phyloP scores from a whole-genome alignment of 1,140 invertebrate genomes.

The Drosophila burlai region DNA sequence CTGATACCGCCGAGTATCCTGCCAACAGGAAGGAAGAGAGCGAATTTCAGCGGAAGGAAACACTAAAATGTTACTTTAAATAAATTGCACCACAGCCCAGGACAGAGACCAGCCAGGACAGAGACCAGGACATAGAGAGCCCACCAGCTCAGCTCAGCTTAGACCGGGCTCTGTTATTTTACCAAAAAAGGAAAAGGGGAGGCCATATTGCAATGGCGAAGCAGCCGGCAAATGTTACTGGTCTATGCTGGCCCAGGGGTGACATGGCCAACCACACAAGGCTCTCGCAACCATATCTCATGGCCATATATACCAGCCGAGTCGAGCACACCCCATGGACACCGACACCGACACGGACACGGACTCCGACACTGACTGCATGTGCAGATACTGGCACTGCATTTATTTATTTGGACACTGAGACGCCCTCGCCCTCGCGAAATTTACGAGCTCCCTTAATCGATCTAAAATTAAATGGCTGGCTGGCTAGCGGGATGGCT shows the following conservation, averaged over 20 bases:
- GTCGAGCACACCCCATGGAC: conserved; percentile 18
- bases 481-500: conserved; percentile 18
- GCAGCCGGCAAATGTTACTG: conserved; percentile 18
- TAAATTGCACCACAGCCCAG: conserved; percentile 72
- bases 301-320: background rate
- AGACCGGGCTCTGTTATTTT: conserved; percentile 42
- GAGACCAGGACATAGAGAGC: background rate
- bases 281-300: conserved; percentile 30
- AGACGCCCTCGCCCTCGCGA: conserved; percentile 56
- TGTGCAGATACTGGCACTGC: conserved; percentile 55
- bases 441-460: conserved; percentile 59
- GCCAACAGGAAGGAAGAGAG: conserved; percentile 79
- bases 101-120: background rate
- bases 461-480: conserved; percentile 58
- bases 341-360: conserved; percentile 1
- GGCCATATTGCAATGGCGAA: conserved; percentile 51
- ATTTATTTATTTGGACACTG: conserved; percentile 76
- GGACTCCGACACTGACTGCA: conserved; percentile 9
- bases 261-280: conserved; percentile 73
- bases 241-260: conserved; percentile 46
- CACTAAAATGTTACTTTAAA: conserved; percentile 85
- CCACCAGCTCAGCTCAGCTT: background rate
- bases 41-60: conserved; percentile 84
- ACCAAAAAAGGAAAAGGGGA: conserved; percentile 25
- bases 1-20: conserved; percentile 34